phyloP scores from a whole-genome alignment of 2,888 invertebrate genomes.

The Sphecodes monilicornis region DNA sequence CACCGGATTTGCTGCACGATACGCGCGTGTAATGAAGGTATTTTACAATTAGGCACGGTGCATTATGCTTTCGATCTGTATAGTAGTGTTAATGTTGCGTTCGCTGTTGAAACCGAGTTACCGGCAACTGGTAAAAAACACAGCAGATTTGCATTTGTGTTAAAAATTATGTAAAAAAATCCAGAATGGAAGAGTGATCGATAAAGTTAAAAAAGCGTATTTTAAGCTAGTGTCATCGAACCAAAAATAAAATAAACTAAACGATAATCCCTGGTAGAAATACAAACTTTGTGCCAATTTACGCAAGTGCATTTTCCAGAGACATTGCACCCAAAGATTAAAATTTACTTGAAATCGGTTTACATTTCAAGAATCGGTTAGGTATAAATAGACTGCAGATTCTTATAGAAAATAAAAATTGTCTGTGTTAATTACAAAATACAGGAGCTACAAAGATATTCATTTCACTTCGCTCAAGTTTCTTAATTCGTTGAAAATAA shows the following conservation, averaged over 20 bases:
- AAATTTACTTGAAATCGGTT: background rate
- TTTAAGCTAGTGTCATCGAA: too few species aligned
- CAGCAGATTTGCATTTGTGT: background rate
- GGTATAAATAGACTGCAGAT: background rate
- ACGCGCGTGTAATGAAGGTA: constrained; percentile 26
- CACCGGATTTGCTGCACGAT: constrained; percentile 19
- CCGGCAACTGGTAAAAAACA: background rate
- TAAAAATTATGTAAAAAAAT: background rate
- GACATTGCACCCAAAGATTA: background rate
- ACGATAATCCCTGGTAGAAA: background rate
- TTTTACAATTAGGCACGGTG: constrained; percentile 29
- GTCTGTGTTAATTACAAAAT: too few species aligned
- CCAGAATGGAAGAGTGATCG: too few species aligned
- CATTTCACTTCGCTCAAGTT: too few species aligned
- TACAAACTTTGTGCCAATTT: background rate
- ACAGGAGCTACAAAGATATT: too few species aligned
- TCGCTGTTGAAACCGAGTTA: background rate
- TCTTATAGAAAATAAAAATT: too few species aligned
- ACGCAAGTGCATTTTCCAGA: background rate
- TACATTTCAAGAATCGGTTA: background rate
- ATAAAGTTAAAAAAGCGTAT: too few species aligned
- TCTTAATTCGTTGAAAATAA: too few species aligned
- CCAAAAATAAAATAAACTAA: too few species aligned
- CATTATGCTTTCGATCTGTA: background rate
- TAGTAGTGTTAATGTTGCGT: background rate